A percentile compares a stretch with the other conserved stretches of the same genome.
Evolutionary conservation across 2,797 vertebrate genomes (phyloP).

Genomic region (Pseudopleuronectes americanus): DNA sequence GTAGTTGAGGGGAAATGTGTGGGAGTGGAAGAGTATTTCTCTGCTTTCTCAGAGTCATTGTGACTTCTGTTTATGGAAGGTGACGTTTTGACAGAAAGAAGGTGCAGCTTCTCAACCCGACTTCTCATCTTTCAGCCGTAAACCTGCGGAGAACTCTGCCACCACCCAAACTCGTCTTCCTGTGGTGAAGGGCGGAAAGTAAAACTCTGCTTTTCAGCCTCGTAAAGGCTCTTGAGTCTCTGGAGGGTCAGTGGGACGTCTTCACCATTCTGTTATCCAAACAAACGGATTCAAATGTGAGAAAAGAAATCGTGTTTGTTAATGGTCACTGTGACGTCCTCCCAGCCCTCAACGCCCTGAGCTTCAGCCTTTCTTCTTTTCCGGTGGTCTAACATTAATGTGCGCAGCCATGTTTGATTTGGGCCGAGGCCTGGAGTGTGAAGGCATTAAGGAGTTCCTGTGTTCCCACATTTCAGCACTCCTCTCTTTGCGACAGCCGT

Average conservation of each 20-base stretch:
- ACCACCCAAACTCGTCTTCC: conserved; percentile 16
- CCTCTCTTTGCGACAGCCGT: too few species aligned
- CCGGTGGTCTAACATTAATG: not conserved
- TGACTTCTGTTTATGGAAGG: conserved; percentile 26
- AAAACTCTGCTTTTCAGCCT: conserved; percentile 19
- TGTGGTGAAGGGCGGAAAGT: conserved; percentile 29
- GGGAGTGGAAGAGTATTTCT: not conserved
- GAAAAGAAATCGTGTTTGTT: not conserved
- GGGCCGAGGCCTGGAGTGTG: too few species aligned
- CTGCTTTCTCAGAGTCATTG: conserved; percentile 16
- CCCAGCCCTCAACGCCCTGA: too few species aligned
- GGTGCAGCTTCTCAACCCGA: not conserved
- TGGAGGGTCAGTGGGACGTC: not conserved
- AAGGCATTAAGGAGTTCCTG: conserved; percentile 24
- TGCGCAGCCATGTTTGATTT: not conserved
- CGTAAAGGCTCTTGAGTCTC: too few species aligned
- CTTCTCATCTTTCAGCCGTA: conserved; percentile 9
- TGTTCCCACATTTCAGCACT: not conserved
- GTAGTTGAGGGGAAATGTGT: conserved; percentile 3
- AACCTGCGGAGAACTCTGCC: conserved; percentile 12
- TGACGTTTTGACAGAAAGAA: not conserved
- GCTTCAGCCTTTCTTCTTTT: conserved; percentile 7
- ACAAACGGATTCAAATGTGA: not conserved
- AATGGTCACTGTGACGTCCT: too few species aligned
- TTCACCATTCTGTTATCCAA: conserved; percentile 11